A percentile compares a stretch with the other conserved stretches of the same genome.
Conservation (phyloP, 2,888 invertebrate species). For the Pterostichus madidus region DNA sequence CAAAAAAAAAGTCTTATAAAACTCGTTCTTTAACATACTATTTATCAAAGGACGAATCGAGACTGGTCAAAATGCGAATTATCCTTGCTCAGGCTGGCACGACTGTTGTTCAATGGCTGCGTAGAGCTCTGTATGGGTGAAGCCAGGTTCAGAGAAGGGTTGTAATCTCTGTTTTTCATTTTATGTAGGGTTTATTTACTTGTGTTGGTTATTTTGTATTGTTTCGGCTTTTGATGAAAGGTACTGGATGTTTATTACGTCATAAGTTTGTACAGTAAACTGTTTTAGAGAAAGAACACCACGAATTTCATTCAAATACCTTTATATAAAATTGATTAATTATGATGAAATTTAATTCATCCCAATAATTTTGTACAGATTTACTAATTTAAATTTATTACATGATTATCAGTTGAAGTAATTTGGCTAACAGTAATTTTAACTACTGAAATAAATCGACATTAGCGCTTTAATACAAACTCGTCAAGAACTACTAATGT, state of each 20-base stretch:
- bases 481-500: too few relatives aligned
- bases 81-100: not conserved
- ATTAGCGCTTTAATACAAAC: too few relatives aligned
- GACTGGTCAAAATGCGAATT: not conserved
- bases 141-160: conserved; percentile 27
- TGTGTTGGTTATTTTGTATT: conserved; percentile 50
- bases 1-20: too few relatives aligned
- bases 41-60: not conserved
- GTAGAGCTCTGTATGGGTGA: conserved; percentile 10
- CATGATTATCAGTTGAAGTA: too few relatives aligned
- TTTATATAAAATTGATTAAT: too few relatives aligned
- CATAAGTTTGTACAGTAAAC: conserved; percentile 8
- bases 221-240: conserved; percentile 36
- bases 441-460: not conserved
- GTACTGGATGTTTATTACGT: conserved; percentile 32
- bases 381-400: too few relatives aligned
- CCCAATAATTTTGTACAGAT: too few relatives aligned
- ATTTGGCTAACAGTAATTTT: not conserved
- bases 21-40: too few relatives aligned
- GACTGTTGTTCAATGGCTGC: not conserved
- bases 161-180: conserved; percentile 51
- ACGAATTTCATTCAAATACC: too few relatives aligned
- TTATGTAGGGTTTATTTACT: conserved; percentile 42
- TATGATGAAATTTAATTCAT: too few relatives aligned
- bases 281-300: not conserved